Percentiles rank a stretch among this genome's conserved stretches.
Evolutionary conservation across 2,797 vertebrate genomes (phyloP).

Genomic region (Poeciliopsis turneri): DNA sequence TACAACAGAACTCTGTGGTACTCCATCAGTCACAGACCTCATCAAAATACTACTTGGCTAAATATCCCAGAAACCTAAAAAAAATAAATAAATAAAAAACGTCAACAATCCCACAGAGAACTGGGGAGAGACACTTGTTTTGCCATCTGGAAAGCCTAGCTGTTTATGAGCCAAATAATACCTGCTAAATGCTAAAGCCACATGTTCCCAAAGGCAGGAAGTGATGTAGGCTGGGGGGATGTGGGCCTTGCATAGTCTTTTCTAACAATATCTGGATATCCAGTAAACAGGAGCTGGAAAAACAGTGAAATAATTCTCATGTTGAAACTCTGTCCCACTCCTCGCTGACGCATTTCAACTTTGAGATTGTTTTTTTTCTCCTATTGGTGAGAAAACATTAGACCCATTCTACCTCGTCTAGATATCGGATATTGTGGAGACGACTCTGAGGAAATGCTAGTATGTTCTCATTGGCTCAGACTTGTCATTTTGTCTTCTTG

Average conservation of each 20-base stretch:
- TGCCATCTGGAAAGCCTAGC: constrained; percentile 46
- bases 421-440: not conserved
- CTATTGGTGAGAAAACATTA: not conserved
- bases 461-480: not conserved
- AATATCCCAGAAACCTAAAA: constrained; percentile 28
- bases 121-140: constrained; percentile 44
- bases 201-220: constrained; percentile 8
- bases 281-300: not conserved
- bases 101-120: constrained; percentile 25
- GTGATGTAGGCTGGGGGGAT: not conserved
- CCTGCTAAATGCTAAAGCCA: constrained; percentile 29
- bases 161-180: constrained; percentile 49
- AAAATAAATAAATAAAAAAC: constrained; percentile 5
- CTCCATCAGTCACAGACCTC: constrained; percentile 57
- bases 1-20: constrained; percentile 58
- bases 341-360: not conserved
- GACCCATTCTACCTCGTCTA: not conserved
- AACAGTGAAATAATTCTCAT: not conserved
- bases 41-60: constrained; percentile 51
- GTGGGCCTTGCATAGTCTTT: not conserved
- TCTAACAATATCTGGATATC: not conserved
- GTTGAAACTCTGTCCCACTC: not conserved
- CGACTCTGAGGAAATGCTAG: not conserved
- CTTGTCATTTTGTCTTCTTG: not conserved
- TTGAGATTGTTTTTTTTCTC: not conserved